Conservation (phyloP, 2,797 vertebrate species). For the Channa striata region DNA sequence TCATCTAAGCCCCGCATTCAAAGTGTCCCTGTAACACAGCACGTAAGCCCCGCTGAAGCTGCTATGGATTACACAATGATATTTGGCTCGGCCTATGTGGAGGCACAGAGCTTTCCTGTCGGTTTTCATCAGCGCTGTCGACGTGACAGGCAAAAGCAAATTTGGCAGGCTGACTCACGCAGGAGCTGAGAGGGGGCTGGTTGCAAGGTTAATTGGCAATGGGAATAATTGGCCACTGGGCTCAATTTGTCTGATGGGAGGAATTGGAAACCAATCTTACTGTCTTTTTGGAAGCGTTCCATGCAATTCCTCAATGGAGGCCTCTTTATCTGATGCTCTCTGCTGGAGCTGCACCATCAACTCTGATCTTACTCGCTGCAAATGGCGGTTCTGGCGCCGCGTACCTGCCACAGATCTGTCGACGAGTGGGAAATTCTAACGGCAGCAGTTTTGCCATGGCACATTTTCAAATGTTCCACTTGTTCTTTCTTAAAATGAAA, state of each 20-base stretch:
- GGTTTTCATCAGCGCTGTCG: conserved; percentile 76
- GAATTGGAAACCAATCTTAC: conserved; percentile 79
- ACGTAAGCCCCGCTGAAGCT: conserved; percentile 19
- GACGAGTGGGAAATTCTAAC: conserved; percentile 28
- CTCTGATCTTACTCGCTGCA: conserved; percentile 35
- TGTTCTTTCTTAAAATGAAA: conserved; percentile 1
- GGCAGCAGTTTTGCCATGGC: conserved; percentile 20
- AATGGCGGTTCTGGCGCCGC: conserved; percentile 4
- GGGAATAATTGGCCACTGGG: conserved; percentile 85
- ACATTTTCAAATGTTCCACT: conserved; percentile 23
- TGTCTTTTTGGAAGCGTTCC: conserved; percentile 72
- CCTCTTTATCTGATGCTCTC: conserved; percentile 67
- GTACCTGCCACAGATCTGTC: conserved; percentile 24
- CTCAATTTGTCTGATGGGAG: conserved; percentile 83
- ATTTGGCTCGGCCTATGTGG: conserved; percentile 43
- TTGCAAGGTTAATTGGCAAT: conserved; percentile 84
- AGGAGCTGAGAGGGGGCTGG: conserved; percentile 61
- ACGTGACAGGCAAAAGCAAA: conserved; percentile 77
- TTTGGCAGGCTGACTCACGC: conserved; percentile 76
- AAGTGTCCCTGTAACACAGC: conserved; percentile 1
- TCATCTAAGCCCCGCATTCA: conserved; percentile 1
- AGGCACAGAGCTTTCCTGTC: conserved; percentile 69
- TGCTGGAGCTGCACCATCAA: conserved; percentile 33
- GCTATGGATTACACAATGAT: conserved; percentile 58
- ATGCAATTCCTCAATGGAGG: conserved; percentile 67